phyloP scores from a whole-genome alignment of 2,797 vertebrate genomes.

The Pyrocephalus nanus region DNA sequence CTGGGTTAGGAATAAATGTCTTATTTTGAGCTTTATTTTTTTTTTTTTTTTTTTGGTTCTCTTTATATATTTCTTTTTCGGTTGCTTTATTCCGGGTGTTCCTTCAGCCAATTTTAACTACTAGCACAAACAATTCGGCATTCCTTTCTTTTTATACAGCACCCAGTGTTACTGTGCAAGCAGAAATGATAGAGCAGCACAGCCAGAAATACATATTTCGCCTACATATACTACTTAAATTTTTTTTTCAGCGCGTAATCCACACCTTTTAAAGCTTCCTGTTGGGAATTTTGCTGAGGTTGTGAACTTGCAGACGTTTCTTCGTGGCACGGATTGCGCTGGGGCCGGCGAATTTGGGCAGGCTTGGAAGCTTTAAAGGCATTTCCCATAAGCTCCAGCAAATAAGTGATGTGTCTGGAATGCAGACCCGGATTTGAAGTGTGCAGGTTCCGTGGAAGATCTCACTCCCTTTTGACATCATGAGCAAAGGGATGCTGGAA shows the following conservation, averaged over 20 bases:
- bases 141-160: conserved; percentile 53
- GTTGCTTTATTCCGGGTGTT: conserved; percentile 43
- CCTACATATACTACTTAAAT: not conserved
- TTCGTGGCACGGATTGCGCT: accelerated
- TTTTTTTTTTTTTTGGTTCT: no score
- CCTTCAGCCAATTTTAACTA: not conserved
- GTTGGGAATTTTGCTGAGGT: not conserved
- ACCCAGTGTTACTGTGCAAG: not conserved
- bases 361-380: not conserved
- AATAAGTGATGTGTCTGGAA: not conserved
- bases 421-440: not conserved
- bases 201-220: not conserved
- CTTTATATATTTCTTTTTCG: not conserved
- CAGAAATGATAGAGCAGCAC: conserved; percentile 50
- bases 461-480: not conserved
- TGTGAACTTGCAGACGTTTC: not conserved
- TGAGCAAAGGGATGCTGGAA: not conserved
- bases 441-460: not conserved
- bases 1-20: not conserved
- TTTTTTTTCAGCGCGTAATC: not conserved
- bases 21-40: not conserved
- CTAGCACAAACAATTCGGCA: conserved; percentile 6
- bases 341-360: not conserved
- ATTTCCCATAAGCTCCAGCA: not conserved
- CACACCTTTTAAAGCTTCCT: not conserved